A percentile compares a stretch with the other conserved stretches of the same genome.
Evolutionary conservation across 1,140 invertebrate species (phyloP).

Genomic region (Conus ventricosus): DNA sequence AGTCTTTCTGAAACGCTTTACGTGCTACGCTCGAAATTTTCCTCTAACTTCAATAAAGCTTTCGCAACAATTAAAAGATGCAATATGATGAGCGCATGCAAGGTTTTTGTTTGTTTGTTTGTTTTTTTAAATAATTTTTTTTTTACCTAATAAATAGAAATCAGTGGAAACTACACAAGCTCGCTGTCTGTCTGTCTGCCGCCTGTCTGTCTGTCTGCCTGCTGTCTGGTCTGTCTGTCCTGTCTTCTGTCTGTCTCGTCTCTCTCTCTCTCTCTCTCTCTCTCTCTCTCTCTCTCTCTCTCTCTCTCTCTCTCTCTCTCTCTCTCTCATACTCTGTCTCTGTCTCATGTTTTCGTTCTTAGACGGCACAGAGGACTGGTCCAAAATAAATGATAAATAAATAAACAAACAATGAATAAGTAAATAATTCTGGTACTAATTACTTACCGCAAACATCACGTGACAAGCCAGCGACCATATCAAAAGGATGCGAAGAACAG

Average conservation of each 20-base stretch:
- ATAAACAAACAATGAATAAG: not conserved
- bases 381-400: not conserved
- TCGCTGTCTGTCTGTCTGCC: not conserved
- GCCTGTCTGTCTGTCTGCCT: not conserved
- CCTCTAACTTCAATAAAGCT: no score
- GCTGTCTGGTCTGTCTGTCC: not conserved
- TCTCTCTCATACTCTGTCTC: not conserved
- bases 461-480: not conserved
- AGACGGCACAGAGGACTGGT: no score
- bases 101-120: no score
- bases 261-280: not conserved
- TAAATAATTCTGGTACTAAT: not conserved
- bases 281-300: constrained; percentile 15
- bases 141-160: no score
- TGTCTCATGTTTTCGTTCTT: not conserved
- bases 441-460: not conserved
- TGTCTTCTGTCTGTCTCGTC: not conserved
- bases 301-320: not conserved
- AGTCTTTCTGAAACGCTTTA: no score
- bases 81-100: no score
- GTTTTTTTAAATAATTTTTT: no score
- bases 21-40: no score
- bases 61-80: no score
- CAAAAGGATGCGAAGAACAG: not conserved
- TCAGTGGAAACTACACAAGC: no score